Conservation (phyloP, 37 sponge, comb jelly and placozoan genomes). For the Spongilla lacustris region DNA sequence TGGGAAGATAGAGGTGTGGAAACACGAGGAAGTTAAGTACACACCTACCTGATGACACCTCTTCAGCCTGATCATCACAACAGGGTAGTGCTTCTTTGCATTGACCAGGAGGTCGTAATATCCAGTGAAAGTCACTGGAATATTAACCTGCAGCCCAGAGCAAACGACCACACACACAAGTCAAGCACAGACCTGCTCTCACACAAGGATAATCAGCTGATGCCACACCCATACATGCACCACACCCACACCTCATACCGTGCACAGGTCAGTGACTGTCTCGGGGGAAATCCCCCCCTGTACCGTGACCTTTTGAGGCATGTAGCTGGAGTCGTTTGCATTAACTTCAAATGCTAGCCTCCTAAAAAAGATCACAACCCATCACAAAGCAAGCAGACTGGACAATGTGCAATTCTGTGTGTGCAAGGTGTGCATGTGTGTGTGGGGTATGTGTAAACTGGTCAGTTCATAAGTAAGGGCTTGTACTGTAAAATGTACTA, state of each 20-base stretch:
- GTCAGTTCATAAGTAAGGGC: neutral
- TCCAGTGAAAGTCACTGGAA: conserved; percentile 44
- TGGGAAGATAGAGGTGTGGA: no score
- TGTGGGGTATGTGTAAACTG: no score
- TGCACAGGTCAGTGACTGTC: conserved; percentile 20
- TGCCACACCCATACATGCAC: no score
- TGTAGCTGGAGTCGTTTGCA: conserved; percentile 60
- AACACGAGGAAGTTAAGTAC: neutral
- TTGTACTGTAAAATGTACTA: no score
- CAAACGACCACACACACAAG: neutral
- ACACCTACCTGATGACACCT: conserved; percentile 55
- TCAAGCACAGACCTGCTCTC: neutral
- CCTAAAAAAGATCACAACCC: conserved; percentile 15
- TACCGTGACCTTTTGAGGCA: conserved; percentile 68
- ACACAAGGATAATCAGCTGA: no score
- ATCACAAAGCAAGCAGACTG: neutral
- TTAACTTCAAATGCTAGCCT: conserved; percentile 60
- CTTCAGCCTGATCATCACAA: conserved; percentile 40
- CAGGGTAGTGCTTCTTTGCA: conserved; percentile 28
- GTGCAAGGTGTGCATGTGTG: no score
- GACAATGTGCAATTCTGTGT: no score
- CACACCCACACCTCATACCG: conserved; percentile 44
- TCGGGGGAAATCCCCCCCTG: conserved; percentile 50
- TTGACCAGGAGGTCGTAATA: conserved; percentile 44
- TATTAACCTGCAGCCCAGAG: conserved; percentile 21